These are phyloP conservation scores for Drosophila multiciliata DNA, from an alignment of 2,888 invertebrate species.

Conservation along the genomic window DNA sequence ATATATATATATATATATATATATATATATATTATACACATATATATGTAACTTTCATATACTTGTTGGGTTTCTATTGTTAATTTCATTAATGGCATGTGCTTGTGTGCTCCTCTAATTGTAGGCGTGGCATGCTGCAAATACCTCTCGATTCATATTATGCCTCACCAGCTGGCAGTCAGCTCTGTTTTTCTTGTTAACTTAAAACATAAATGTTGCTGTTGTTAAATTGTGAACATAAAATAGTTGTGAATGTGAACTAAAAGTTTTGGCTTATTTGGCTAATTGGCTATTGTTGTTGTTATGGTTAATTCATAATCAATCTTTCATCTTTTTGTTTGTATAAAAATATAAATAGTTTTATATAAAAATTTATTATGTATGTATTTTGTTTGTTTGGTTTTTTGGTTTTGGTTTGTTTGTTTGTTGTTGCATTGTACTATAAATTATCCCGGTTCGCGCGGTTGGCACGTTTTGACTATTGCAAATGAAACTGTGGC, in stretches of 20 bases:
- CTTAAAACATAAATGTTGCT: conserved; percentile 68
- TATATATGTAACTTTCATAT: conserved; percentile 21
- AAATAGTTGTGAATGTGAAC: conserved; percentile 44
- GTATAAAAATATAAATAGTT: conserved; percentile 85
- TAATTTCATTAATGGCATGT: conserved; percentile 60
- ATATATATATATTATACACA: neutral
- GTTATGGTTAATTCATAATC: conserved; percentile 41
- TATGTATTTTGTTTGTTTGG: conserved; percentile 70
- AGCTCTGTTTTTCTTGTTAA: conserved; percentile 44
- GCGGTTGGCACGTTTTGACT: conserved; percentile 77
- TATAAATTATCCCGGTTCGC: conserved; percentile 86
- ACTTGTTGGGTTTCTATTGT: conserved; percentile 57
- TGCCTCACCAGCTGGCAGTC: conserved; percentile 27
- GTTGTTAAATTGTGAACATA: conserved; percentile 68
- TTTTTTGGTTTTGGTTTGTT: conserved; percentile 62
- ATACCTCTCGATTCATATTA: conserved; percentile 7
- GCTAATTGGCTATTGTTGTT: conserved; percentile 75
- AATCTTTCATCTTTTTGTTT: conserved; percentile 59
- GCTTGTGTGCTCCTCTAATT: conserved; percentile 21
- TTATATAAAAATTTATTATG: conserved; percentile 67
- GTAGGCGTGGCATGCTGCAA: conserved; percentile 21
- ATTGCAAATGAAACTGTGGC: conserved; percentile 85
- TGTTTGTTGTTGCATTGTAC: conserved; percentile 83
- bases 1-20: conserved; percentile 1
- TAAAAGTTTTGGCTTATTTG: conserved; percentile 72